Base-by-base conservation (phyloP, 1,140 invertebrate species). In the Chironomus striatipennis region DNA sequence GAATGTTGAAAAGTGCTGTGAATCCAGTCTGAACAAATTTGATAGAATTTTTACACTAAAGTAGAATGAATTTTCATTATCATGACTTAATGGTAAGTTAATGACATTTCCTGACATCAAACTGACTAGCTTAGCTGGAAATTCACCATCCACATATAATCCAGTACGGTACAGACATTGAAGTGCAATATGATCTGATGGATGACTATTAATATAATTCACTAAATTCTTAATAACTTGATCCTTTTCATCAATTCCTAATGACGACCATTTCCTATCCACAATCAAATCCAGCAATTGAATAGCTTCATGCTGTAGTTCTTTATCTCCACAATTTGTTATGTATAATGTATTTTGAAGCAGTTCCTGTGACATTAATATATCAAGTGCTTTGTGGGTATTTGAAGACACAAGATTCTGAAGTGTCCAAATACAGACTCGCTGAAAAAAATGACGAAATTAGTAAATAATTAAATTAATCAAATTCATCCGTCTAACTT, bases 351-450 rank as follows among this genome's bases (percentile, higher is more conserved):
- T 18, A 21, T 18, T 70, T 70, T n/a, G 9, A 18, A 79, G 70
- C 42, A 81, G 12, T 64, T 81, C 79, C 79, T 80, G 79, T 75
- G 79, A 77, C 0, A 81, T 74, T 57, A 82, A 18, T 0, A 42
- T 78, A 12, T 74, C 74, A 7, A 75, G 74, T 0, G 77, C 77
- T 42, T 80, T 80, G 0, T 34, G 57, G 42, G 79, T 77, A 0
- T 79, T 80, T 18, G 75, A 75, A 15, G 81, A 34, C 1, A 34
- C 42, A 3, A 81, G 76, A 67, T 82, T 81, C 7, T 78, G 77
- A 65, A 82, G 17, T 8, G 78, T 80, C 81, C 81, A 82, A 1
- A 82, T 74, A 42, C 77, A 79, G 8, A 76, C 76, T 17, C 76
- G 78, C 57, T 57, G 7, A 7, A 74, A n/a, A n/a, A n/a, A n/a